Evolutionary conservation across 2,113 vertebrate species (phyloP), one percentile per base, ranked within the genome.

Genomic region (Diglossa brunneiventris): DNA sequence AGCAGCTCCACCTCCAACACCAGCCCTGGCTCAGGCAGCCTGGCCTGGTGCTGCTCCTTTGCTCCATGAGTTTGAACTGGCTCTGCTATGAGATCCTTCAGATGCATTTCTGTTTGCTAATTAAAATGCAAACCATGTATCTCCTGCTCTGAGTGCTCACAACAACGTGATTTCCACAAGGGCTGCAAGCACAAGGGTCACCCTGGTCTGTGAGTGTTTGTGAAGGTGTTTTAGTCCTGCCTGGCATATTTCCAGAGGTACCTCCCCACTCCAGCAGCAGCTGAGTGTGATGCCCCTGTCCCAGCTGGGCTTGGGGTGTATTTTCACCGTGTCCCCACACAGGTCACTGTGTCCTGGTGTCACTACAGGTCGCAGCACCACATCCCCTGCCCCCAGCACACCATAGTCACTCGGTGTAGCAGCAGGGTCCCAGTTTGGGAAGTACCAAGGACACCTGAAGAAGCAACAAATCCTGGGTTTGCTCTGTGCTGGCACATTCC

Each of bases 371-470:
- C 2, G n/a, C 70, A 24, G 10, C 15, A 26, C 15, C 59, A 23
- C 3, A 0, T 6, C 21, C 21, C 2, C 1, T 1, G 2, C 3
- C 35, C 2, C 23, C 49, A 8, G 41, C 44, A 7, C 66, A 4
- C 3, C 0, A 3, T 62, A 50, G 24, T 15, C 73, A 7, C 39
- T 13, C 9, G 0, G 21, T 6, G 2, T 0, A 64, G 41, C 61
- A 67, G 58, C 83, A 76, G 44, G 4, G 9, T 5, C 44, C 33
- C 0, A 0, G 2, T 19, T 13, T 21, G 63, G 67, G 50, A 55
- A 77, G 55, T 0, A 39, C n/a, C 73, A 39, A 69, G 24, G 55
- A 35, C 67, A 67, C 46, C 13, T 35, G 18, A 61, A 44, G 2
- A 41, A 58, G 59, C n/a, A 61, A 10, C n/a, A 41, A 49, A 73